phyloP scores from a whole-genome alignment of 2,113 vertebrate species.

The Rhinichthys klamathensis region DNA sequence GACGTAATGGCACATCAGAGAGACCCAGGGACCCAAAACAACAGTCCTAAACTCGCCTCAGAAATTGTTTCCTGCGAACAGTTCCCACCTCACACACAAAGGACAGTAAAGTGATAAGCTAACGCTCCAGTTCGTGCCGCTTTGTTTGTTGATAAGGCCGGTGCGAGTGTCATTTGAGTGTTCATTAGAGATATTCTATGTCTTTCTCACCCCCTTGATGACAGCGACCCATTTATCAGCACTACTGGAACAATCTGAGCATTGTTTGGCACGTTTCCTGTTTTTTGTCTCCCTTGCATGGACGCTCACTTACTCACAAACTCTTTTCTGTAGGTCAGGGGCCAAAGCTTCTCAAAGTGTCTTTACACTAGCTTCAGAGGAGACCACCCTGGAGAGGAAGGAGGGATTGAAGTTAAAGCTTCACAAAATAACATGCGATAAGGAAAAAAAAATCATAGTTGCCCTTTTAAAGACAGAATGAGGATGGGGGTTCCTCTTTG shows the following conservation, averaged over 20 bases:
- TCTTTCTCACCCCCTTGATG: constrained; percentile 37
- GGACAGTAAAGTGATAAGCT: constrained; percentile 1
- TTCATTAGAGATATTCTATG: constrained; percentile 36
- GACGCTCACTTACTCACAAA: constrained; percentile 44
- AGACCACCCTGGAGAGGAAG: constrained; percentile 56
- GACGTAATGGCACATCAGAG: constrained; percentile 1
- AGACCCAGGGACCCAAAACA: constrained; percentile 32
- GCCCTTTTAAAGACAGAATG: constrained; percentile 45
- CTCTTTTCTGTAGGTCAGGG: constrained; percentile 50
- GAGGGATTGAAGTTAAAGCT: constrained; percentile 25
- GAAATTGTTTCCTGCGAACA: not conserved
- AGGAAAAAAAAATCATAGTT: constrained; percentile 50
- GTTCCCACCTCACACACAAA: not conserved
- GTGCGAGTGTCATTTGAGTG: not conserved
- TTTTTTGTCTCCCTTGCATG: constrained; percentile 43
- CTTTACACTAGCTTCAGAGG: constrained; percentile 41
- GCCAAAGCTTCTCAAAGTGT: constrained; percentile 51
- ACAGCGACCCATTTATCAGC: constrained; percentile 49
- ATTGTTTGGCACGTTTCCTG: constrained; percentile 51
- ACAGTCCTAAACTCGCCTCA: not conserved
- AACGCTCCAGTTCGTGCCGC: not conserved
- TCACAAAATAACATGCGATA: constrained; percentile 51
- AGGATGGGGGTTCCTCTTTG: constrained; percentile 46
- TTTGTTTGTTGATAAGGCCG: constrained; percentile 43
- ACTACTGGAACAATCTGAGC: constrained; percentile 56